Percentiles rank a stretch among this genome's conserved stretches.
phyloP scores from a whole-genome alignment of 2,888 invertebrate genomes.

The Megastigmus dorsalis region DNA sequence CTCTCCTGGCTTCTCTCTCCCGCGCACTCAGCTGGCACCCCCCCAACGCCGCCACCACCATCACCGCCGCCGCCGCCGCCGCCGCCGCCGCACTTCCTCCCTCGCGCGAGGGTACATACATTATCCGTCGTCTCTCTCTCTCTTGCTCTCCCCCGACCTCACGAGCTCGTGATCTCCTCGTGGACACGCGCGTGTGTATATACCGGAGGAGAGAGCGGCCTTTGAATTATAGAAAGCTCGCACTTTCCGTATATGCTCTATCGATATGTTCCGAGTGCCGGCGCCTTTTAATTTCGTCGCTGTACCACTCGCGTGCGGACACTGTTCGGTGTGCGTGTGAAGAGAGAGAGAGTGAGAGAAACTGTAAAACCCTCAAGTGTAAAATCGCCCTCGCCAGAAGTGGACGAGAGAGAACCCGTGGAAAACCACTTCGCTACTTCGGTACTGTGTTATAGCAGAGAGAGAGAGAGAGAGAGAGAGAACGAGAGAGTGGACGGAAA shows the following conservation, averaged over 20 bases:
- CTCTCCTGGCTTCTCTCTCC: constrained; percentile 61
- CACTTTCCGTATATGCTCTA: constrained; percentile 9
- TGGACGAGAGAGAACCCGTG: not conserved
- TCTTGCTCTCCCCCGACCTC: constrained; percentile 34
- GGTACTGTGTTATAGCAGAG: no score
- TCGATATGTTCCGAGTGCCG: constrained; percentile 50
- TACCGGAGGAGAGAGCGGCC: constrained; percentile 57
- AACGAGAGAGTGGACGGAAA: constrained; percentile 3
- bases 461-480: not conserved
- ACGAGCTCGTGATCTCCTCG: not conserved
- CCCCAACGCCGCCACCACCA: constrained; percentile 47
- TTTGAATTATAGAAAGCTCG: constrained; percentile 70
- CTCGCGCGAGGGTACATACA: constrained; percentile 71
- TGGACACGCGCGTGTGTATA: constrained; percentile 46
- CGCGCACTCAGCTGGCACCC: constrained; percentile 65
- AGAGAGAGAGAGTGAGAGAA: not conserved
- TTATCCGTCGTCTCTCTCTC: constrained; percentile 65
- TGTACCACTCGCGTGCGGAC: no score
- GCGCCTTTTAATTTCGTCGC: constrained; percentile 65
- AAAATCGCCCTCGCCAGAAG: constrained; percentile 46
- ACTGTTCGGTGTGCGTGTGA: not conserved
- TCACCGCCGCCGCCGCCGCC: constrained; percentile 47
- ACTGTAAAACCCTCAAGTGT: constrained; percentile 37
- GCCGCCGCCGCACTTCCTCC: constrained; percentile 56
- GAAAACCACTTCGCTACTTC: constrained; percentile 23